Percentiles rank a stretch among this genome's conserved stretches.
phyloP scores from a whole-genome alignment of 1,140 invertebrate species.

The Ephestia elutella region DNA sequence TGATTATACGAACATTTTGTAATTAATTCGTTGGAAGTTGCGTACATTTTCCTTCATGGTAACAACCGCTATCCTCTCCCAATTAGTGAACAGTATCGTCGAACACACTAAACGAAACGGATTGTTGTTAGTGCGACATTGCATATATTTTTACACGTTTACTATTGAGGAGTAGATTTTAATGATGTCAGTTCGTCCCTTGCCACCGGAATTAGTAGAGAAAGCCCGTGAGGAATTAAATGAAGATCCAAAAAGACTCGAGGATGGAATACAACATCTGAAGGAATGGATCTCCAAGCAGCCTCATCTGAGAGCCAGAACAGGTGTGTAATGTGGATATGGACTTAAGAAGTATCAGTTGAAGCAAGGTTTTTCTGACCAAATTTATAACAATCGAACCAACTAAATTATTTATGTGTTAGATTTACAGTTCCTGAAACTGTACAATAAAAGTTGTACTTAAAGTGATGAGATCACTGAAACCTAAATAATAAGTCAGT shows the following conservation, averaged over 20 bases:
- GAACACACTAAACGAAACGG: neutral
- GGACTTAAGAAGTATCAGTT: too few species aligned
- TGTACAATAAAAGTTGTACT: too few species aligned
- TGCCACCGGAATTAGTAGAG: slow-evolving; percentile 53
- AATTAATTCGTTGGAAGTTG: neutral
- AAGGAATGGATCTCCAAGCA: slow-evolving; percentile 78
- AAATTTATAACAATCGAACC: too few species aligned
- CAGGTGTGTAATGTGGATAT: slow-evolving; percentile 42
- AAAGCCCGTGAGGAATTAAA: slow-evolving; percentile 73
- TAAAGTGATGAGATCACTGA: too few species aligned
- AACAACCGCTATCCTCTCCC: neutral
- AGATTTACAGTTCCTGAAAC: too few species aligned
- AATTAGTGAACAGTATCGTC: neutral
- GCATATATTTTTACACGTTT: neutral
- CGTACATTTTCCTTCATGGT: neutral
- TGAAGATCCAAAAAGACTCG: slow-evolving; percentile 73
- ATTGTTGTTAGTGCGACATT: neutral
- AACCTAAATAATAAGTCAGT: too few species aligned
- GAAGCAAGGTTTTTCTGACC: neutral
- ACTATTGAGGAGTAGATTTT: neutral
- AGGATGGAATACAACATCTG: slow-evolving; percentile 73
- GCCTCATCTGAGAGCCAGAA: slow-evolving; percentile 72
- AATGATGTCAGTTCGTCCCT: slow-evolving; percentile 42
- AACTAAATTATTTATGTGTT: too few species aligned
- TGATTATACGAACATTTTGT: slow-evolving; percentile 1